These are phyloP conservation scores for Amphiura filiformis DNA, from an alignment of 35 echinoderm and acorn worm species.

Conservation along the genomic window DNA sequence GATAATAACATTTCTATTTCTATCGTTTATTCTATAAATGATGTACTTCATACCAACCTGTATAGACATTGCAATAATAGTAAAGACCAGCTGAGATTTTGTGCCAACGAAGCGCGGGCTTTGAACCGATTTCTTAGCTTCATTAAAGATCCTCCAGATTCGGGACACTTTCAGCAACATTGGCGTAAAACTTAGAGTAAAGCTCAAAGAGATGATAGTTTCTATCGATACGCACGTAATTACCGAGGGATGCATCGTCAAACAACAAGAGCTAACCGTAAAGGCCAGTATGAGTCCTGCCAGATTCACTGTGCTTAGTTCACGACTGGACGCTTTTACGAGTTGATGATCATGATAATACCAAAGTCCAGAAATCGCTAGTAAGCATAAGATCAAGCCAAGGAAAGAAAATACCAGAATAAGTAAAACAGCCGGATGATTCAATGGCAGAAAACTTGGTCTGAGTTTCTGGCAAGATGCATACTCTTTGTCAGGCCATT, in stretches of 20 bases:
- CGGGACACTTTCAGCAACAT: conserved; percentile 32
- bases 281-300: conserved; percentile 13
- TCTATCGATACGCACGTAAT: background rate
- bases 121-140: conserved; percentile 44
- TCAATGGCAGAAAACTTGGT: too few species aligned
- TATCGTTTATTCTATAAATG: too few species aligned
- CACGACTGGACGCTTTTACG: conserved; percentile 31
- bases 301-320: conserved; percentile 27
- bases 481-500: conserved; percentile 10
- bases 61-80: background rate
- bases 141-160: conserved; percentile 50
- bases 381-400: too few species aligned
- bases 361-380: background rate
- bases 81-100: conserved; percentile 28
- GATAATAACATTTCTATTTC: too few species aligned
- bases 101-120: conserved; percentile 34
- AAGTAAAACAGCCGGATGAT: too few species aligned
- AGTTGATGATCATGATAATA: conserved; percentile 2
- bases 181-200: conserved; percentile 34
- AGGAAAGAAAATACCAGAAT: too few species aligned
- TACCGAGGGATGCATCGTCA: background rate
- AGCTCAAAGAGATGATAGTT: conserved; percentile 20
- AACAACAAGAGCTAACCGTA: background rate
- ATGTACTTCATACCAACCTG: conserved; percentile 41
- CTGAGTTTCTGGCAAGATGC: background rate